These are phyloP conservation scores for Gymnarchus niloticus DNA, from an alignment of 2,113 vertebrate species.

Conservation along the genomic window DNA sequence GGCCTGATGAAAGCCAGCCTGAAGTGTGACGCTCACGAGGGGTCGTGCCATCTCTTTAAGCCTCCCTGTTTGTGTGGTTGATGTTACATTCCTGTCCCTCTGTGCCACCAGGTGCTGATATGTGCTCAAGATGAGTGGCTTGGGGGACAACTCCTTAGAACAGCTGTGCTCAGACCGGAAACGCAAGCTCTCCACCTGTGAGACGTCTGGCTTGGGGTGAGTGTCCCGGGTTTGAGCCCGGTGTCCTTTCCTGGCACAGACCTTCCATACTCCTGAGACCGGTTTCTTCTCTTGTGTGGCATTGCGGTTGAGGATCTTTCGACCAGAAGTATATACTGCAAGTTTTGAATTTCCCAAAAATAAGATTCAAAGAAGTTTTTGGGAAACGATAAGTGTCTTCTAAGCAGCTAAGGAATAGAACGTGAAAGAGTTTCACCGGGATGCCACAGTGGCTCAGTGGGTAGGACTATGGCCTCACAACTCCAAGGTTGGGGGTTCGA, in stretches of 20 bases:
- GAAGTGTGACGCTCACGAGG: no score
- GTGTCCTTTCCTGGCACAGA: no score
- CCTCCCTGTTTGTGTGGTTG: not conserved
- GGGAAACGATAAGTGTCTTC: no score
- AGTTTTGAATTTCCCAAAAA: not conserved
- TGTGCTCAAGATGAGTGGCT: slow-evolving; percentile 83
- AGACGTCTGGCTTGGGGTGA: slow-evolving; percentile 80
- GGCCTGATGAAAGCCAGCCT: no score
- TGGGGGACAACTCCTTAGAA: slow-evolving; percentile 86
- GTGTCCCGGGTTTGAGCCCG: slow-evolving; percentile 23
- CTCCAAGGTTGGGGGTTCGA: not conserved
- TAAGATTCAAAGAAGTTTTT: no score
- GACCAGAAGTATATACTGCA: not conserved
- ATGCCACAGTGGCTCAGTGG: not conserved
- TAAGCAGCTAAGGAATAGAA: not conserved
- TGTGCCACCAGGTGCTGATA: slow-evolving; percentile 77
- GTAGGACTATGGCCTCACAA: not conserved
- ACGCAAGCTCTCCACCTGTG: slow-evolving; percentile 85
- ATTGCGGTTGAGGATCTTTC: not conserved
- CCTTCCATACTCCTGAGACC: not conserved
- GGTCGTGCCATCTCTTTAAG: not conserved
- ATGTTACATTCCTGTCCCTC: slow-evolving; percentile 10
- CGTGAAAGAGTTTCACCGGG: not conserved
- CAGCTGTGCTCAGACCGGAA: slow-evolving; percentile 82
- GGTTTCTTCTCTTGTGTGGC: not conserved